A percentile compares a stretch with the other conserved stretches of the same genome.
Conservation (phyloP, 2,797 vertebrate species). For the Sandelia bainsii region DNA sequence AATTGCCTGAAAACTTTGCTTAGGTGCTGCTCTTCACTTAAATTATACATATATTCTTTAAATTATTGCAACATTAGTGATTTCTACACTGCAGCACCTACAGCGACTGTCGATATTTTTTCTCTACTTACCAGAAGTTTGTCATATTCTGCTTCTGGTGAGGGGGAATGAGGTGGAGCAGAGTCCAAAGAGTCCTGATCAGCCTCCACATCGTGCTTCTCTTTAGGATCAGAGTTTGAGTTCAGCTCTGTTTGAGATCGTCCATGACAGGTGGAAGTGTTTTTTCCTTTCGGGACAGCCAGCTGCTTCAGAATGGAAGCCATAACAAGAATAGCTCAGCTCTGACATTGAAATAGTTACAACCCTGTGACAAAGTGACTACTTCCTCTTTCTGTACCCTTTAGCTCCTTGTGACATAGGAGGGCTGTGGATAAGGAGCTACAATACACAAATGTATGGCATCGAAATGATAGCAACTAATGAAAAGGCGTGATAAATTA, state of each 20-base stretch:
- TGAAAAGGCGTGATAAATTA: background rate
- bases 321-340: conserved; percentile 61
- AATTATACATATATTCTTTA: no score
- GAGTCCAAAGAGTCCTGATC: conserved; percentile 36
- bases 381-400: conserved; percentile 74
- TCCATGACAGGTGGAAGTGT: conserved; percentile 8
- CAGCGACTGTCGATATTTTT: background rate
- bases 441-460: conserved; percentile 2
- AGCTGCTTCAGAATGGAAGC: conserved; percentile 76
- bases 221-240: conserved; percentile 19
- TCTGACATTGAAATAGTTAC: conserved; percentile 51
- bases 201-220: conserved; percentile 25
- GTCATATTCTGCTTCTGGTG: conserved; percentile 87
- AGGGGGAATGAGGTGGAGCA: conserved; percentile 76
- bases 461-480: conserved; percentile 8
- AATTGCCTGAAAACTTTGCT: no score
- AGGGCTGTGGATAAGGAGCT: conserved; percentile 22
- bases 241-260: conserved; percentile 15
- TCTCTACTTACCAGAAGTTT: conserved; percentile 83
- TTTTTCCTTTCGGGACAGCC: conserved; percentile 58
- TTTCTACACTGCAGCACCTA: background rate
- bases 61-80: no score
- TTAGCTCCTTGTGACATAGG: conserved; percentile 21
- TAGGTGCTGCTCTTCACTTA: background rate
- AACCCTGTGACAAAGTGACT: conserved; percentile 24